Conservation (phyloP, 2,797 vertebrate genomes). For the Botia kubotai region DNA sequence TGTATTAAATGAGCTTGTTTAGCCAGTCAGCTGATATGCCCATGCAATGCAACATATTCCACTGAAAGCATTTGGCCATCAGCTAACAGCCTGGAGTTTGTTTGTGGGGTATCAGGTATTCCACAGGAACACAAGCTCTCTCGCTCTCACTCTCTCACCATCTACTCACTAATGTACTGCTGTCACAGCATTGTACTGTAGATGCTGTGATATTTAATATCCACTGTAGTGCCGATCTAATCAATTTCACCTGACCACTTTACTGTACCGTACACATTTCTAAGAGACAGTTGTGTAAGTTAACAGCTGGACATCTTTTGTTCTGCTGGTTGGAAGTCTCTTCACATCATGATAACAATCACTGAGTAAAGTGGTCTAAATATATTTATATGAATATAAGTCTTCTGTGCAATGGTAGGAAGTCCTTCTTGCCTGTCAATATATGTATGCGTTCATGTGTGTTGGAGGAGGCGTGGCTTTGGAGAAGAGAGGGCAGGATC, state of each 20-base stretch:
- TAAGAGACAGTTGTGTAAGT: constrained; percentile 31
- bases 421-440: too few species aligned
- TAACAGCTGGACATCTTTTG: too few species aligned
- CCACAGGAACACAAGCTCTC: constrained; percentile 76
- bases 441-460: too few species aligned
- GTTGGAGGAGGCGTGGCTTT: too few species aligned
- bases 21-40: not conserved
- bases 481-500: too few species aligned
- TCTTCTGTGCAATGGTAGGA: too few species aligned
- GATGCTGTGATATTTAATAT: constrained; percentile 82
- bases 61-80: constrained; percentile 54
- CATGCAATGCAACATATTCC: not conserved
- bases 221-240: constrained; percentile 78
- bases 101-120: constrained; percentile 61
- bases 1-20: not conserved
- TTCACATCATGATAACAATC: too few species aligned
- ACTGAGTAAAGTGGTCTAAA: too few species aligned
- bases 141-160: constrained; percentile 74
- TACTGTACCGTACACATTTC: not conserved
- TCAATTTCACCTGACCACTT: constrained; percentile 67
- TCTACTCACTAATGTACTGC: constrained; percentile 65
- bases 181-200: constrained; percentile 78
- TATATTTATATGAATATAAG: too few species aligned
- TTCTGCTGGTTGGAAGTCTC: too few species aligned
- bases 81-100: constrained; percentile 55